Conservation (phyloP, 2,888 invertebrate species). For the Dryobota labecula region DNA sequence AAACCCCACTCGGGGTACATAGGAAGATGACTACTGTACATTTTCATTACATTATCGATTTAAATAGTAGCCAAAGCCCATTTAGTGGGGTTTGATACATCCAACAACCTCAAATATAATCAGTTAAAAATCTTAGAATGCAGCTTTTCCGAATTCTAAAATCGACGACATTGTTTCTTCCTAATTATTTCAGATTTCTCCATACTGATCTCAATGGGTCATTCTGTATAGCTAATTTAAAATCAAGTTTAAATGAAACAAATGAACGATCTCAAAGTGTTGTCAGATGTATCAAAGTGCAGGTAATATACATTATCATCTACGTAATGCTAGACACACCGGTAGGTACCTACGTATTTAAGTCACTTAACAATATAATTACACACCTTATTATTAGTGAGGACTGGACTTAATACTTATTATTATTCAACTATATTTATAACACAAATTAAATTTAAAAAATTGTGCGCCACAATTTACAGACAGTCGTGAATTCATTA, state of each 20-base stretch:
- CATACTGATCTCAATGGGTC: background rate
- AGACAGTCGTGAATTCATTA: constrained; percentile 5
- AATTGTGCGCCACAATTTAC: constrained; percentile 24
- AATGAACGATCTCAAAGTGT: background rate
- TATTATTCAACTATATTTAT: background rate
- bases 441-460: constrained; percentile 6
- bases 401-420: constrained; percentile 39
- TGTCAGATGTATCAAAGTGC: constrained; percentile 8
- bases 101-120: background rate
- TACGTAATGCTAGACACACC: background rate
- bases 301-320: background rate
- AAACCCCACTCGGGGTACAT: background rate
- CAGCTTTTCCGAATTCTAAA: background rate
- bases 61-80: background rate
- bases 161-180: background rate
- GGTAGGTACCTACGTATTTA: constrained; percentile 7
- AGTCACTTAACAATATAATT: constrained; percentile 14
- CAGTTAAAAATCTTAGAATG: no score
- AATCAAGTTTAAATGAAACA: background rate
- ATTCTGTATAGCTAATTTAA: background rate
- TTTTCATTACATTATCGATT: background rate
- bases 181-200: background rate
- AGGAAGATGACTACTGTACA: constrained; percentile 5
- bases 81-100: constrained; percentile 1
- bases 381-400: constrained; percentile 39